These are phyloP conservation scores for Pandemis cinnamomeana DNA, from an alignment of 2,888 invertebrate genomes.

Conservation along the genomic window DNA sequence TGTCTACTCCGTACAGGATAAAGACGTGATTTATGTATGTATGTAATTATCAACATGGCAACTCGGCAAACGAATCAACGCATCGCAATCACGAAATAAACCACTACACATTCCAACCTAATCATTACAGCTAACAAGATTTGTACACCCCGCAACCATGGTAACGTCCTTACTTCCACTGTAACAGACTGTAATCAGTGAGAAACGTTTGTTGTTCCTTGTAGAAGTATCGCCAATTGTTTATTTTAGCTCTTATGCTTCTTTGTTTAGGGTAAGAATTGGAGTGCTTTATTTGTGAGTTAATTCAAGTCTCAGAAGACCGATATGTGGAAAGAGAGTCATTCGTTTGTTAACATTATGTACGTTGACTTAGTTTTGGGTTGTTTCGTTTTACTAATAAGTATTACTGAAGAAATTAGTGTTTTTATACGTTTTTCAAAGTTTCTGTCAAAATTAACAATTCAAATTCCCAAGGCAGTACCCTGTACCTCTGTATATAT, in stretches of 20 bases:
- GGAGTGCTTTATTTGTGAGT: background rate
- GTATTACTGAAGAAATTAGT: background rate
- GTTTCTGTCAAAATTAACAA: no score
- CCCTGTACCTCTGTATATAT: no score
- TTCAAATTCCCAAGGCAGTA: no score
- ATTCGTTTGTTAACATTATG: background rate
- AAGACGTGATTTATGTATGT: no score
- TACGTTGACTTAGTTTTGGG: background rate
- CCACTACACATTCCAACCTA: conserved; percentile 12
- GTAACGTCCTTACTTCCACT: background rate
- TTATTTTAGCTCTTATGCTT: background rate
- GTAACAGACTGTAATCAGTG: background rate
- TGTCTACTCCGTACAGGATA: no score
- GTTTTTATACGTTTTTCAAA: no score
- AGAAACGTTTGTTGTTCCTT: conserved; percentile 1
- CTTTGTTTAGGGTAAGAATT: conserved; percentile 3
- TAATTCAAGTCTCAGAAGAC: conserved; percentile 18
- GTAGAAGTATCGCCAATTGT: background rate
- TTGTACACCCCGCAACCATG: conserved; percentile 11
- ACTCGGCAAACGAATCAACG: conserved; percentile 13
- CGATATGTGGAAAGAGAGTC: conserved; percentile 6
- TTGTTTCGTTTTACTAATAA: background rate
- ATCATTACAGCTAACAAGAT: conserved; percentile 39
- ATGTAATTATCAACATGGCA: background rate
- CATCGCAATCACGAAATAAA: conserved; percentile 19